phyloP scores from a whole-genome alignment of 2,888 invertebrate species.

The Lissonota sp. region DNA sequence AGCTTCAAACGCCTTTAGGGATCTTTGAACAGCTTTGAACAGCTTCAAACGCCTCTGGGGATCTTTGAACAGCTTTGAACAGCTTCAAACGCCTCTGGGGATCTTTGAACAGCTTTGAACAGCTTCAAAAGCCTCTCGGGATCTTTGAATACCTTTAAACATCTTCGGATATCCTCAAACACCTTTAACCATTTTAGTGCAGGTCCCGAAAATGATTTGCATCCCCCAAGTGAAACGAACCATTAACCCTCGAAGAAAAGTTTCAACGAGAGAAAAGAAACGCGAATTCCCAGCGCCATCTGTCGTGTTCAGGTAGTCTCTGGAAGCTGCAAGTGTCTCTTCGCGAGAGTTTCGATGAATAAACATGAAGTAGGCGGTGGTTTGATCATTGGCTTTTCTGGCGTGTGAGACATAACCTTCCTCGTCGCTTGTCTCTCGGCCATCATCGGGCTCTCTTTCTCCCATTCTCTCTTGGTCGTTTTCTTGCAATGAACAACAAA shows the following conservation, averaged over 20 bases:
- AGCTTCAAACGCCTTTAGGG: no score
- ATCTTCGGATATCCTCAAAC: no score
- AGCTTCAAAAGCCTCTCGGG: no score
- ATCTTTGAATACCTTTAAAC: no score
- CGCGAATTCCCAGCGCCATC: constrained; percentile 10
- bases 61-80: no score
- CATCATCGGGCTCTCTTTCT: constrained; percentile 19
- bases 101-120: no score
- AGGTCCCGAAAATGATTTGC: no score
- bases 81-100: no score
- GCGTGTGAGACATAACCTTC: constrained; percentile 45
- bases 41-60: no score
- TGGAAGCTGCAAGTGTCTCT: not conserved
- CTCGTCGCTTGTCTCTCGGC: constrained; percentile 48
- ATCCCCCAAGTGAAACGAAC: no score
- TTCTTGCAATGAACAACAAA: constrained; percentile 13
- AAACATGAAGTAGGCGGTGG: constrained; percentile 47
- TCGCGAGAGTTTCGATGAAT: constrained; percentile 42
- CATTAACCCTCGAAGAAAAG: not conserved
- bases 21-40: no score
- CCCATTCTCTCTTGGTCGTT: constrained; percentile 13
- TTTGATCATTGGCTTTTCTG: constrained; percentile 32
- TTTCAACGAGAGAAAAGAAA: not conserved
- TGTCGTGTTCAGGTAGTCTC: not conserved
- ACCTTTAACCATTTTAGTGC: no score